Evolutionary conservation across 1,140 invertebrate genomes (phyloP), one percentile per base, ranked within the genome.

Genomic region (Notospermus geniculatus): DNA sequence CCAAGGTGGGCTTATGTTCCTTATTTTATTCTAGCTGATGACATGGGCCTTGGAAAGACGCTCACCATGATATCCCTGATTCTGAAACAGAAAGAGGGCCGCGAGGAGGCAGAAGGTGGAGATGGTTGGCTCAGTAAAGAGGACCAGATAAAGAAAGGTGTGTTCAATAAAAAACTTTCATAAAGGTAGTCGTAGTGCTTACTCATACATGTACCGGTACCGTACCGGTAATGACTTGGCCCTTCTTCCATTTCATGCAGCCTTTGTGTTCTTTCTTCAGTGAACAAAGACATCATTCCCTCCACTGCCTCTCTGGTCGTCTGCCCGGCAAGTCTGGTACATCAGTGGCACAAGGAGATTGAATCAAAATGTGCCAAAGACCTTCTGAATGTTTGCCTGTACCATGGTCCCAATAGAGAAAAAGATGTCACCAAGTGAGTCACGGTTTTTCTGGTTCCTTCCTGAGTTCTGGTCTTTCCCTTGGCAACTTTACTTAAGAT

Each of bases 1-100:
- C n/a, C n/a, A n/a, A n/a, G n/a, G n/a, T n/a, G n/a, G n/a, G n/a
- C n/a, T n/a, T n/a, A n/a, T n/a, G n/a, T n/a, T n/a, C n/a, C n/a
- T n/a, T n/a, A n/a, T n/a, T n/a, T n/a, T n/a, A n/a, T n/a, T n/a
- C n/a, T 66, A 79, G 93, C 93, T 56, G 94, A 97, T 83, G 94
- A 97, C 76, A 97, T 97, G 94, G 95, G 95, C 29, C 73, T 86
- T 0, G 92, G 92, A 0, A 97, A 97, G 81, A 97, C 95, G 0
- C 78, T 97, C 4, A 93, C 91, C 0, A 93, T 95, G 88, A 92
- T 98, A 63, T 87, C 93, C 0, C 77, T 95, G 2, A 84, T 92
- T 2, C 71, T 90, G 0, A 80, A 82, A 41, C 77, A 84, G 60
- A 65, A 63, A 25, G 41, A 62, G 28, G 25, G 59, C 11, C 69